Conservation (phyloP, 2,113 vertebrate species). For the Puffinus mauretanicus region DNA sequence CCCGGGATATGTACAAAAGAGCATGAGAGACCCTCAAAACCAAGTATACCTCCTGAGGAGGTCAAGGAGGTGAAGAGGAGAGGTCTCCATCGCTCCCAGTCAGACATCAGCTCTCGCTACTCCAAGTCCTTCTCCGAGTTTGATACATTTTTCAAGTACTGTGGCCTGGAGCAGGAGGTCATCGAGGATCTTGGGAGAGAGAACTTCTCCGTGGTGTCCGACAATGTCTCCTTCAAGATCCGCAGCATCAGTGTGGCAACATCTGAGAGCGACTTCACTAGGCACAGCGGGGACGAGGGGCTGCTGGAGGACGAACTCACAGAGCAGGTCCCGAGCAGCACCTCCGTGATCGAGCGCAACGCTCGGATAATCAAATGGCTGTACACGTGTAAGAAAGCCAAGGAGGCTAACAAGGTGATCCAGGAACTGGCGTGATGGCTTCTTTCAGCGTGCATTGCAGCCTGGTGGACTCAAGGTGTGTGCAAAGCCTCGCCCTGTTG, state of each 20-base stretch:
- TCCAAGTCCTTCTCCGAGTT: constrained; percentile 84
- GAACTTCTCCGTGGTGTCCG: constrained; percentile 82
- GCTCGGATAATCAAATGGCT: constrained; percentile 98
- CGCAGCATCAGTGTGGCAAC: constrained; percentile 85
- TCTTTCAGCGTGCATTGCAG: background rate
- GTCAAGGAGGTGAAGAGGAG: constrained; percentile 51
- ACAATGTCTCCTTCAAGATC: constrained; percentile 67
- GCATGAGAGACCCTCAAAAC: background rate
- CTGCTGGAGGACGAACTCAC: constrained; percentile 81
- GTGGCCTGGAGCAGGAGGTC: constrained; percentile 87
- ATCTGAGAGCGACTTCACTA: constrained; percentile 83
- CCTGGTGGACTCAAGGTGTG: constrained; percentile 36
- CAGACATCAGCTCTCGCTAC: constrained; percentile 89
- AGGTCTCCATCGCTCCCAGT: constrained; percentile 87
- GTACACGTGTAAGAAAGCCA: constrained; percentile 90
- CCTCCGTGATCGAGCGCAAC: constrained; percentile 92
- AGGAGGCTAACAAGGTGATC: constrained; percentile 73
- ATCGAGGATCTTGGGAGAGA: constrained; percentile 86
- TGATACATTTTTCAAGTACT: constrained; percentile 90
- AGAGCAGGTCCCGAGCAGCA: constrained; percentile 71
- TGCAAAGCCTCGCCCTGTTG: background rate
- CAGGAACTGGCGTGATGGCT: constrained; percentile 78
- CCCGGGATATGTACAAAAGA: background rate
- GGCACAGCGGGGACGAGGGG: constrained; percentile 78
- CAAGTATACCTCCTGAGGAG: background rate